phyloP scores from a whole-genome alignment of 1,140 invertebrate genomes.

The Triops cancriformis region DNA sequence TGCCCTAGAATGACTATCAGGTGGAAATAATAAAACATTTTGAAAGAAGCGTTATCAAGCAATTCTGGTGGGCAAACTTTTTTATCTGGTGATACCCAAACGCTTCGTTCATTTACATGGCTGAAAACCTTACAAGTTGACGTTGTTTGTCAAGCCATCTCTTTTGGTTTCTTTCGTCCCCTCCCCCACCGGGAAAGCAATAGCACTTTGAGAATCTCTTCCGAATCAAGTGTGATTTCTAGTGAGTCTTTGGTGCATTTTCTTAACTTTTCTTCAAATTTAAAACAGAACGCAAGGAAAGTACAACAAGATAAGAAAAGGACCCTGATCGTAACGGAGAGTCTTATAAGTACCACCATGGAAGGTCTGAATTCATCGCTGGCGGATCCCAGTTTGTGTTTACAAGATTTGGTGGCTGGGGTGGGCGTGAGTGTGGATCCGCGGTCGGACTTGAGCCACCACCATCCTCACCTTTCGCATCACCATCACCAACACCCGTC shows the following conservation, averaged over 20 bases:
- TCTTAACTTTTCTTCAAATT: neutral
- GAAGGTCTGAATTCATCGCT: conserved; percentile 23
- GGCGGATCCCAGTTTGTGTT: conserved; percentile 20
- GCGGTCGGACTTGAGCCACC: conserved; percentile 5
- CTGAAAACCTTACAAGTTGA: neutral
- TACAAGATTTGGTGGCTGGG: conserved; percentile 27
- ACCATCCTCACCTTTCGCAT: conserved; percentile 9
- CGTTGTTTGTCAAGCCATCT: neutral
- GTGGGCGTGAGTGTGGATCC: conserved; percentile 17
- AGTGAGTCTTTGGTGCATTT: neutral
- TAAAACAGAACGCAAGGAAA: no score
- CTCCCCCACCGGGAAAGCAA: neutral
- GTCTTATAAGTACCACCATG: neutral
- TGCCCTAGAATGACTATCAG: no score
- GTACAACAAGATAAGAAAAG: no score
- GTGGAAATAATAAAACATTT: no score
- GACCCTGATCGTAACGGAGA: no score
- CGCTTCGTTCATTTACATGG: neutral
- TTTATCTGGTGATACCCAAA: neutral
- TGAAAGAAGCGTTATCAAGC: no score
- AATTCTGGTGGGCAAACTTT: no score
- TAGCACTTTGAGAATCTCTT: neutral
- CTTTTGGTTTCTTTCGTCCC: neutral
- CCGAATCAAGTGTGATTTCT: neutral
- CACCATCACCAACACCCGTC: conserved; percentile 23